Evolutionary conservation across 2,888 invertebrate genomes (phyloP), one percentile per base, ranked within the genome.

Genomic region (Mycalesis mineus): DNA sequence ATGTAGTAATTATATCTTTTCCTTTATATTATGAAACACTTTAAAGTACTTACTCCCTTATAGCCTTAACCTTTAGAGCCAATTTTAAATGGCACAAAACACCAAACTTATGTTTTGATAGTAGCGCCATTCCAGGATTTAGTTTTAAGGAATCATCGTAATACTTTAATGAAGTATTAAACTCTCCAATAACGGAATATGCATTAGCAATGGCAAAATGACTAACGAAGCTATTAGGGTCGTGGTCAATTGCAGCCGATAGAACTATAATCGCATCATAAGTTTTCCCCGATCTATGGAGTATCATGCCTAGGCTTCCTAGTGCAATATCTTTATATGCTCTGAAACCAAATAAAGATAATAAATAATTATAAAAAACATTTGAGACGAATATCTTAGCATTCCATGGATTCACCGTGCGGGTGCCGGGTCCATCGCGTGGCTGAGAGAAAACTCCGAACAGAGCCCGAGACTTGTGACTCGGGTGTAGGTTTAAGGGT

Each of bases 171-270:
- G 95, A 94, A 68, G 90, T 92, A 68, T 95, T 94, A 72, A 92
- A 95, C 62, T 95, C 94, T 0, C 92, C 92, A 29, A 92, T 67
- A 9, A 93, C 91, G 1, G 95, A 94, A 76, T 94, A 95, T 14
- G 94, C 92, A 74, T 94, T 94, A 7, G 93, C 95, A 11, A 96
- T 82, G 3, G 93, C 92, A 68, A 94, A 92, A 75, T 94, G 93
- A 63, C 91, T 92, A 42, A 90, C 80, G 2, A 92, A 83, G 67
- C 91, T 91, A 14, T 88, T 82, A 0, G 93, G 92, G 42, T 93
- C 92, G 68, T 95, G 93, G 71, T 95, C 94, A 9, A 94, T 90
- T 0, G 95, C 94, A 13, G 94, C 93, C 67, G 93, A 92, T 0
- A 95, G 86, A 45, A 96, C 90, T 60, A 93, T 91, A 0, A 93